These are phyloP conservation scores for Herminia tarsipennalis DNA, from an alignment of 2,888 invertebrate genomes.

Conservation along the genomic window DNA sequence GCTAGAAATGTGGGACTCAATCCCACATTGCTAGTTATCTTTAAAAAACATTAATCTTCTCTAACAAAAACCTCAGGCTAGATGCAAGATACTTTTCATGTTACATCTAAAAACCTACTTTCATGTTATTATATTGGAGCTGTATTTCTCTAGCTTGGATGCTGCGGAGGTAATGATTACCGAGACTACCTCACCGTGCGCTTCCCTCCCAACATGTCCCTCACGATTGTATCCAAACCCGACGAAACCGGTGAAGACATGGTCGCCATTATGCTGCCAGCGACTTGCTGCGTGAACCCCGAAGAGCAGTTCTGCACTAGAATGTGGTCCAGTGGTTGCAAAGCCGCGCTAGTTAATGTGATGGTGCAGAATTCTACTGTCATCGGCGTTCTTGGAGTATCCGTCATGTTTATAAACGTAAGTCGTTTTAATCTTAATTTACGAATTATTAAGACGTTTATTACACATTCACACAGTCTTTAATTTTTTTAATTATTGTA, in stretches of 20 bases:
- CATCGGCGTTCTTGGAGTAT: conserved; percentile 74
- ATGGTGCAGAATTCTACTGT: conserved; percentile 71
- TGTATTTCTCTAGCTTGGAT: conserved; percentile 59
- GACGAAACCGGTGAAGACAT: conserved; percentile 46
- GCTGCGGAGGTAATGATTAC: conserved; percentile 70
- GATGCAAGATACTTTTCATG: too few relatives aligned
- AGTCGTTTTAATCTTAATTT: conserved; percentile 33
- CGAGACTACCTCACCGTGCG: conserved; percentile 64
- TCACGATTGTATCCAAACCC: conserved; percentile 54
- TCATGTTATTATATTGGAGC: not conserved
- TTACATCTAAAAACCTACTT: not conserved
- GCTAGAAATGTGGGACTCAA: too few relatives aligned
- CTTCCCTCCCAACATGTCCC: conserved; percentile 60
- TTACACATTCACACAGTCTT: too few relatives aligned
- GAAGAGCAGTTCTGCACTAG: conserved; percentile 51
- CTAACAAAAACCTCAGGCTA: too few relatives aligned
- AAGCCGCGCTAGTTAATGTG: conserved; percentile 57
- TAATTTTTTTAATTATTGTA: too few relatives aligned
- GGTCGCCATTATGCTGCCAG: conserved; percentile 56
- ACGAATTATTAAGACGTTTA: too few relatives aligned
- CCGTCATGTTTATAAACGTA: conserved; percentile 79
- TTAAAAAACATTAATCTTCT: too few relatives aligned
- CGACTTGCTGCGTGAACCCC: conserved; percentile 58
- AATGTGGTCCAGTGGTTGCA: conserved; percentile 61
- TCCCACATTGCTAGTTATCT: too few relatives aligned